These are phyloP conservation scores for Ephydatia muelleri DNA, from an alignment of 37 sponge, comb jelly and placozoan species.

Conservation along the genomic window DNA sequence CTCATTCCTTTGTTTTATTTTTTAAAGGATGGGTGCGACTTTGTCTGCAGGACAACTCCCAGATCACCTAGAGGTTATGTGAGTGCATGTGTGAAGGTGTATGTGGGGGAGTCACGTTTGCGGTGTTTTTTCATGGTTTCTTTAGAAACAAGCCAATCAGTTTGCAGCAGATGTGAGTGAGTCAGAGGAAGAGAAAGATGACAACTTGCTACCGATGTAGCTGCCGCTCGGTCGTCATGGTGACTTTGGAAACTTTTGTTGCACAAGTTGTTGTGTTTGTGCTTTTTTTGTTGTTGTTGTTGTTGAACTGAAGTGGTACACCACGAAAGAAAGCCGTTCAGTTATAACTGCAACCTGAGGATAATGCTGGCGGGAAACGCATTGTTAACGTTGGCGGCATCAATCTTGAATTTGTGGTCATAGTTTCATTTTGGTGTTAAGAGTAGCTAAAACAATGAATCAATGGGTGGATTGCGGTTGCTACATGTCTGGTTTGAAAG, in stretches of 20 bases:
- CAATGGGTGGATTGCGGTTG: too few species aligned
- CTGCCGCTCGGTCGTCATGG: not conserved
- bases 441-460: too few species aligned
- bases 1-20: not conserved
- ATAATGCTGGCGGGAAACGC: too few species aligned
- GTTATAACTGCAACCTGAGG: too few species aligned
- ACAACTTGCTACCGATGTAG: conserved; percentile 78
- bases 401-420: too few species aligned
- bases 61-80: conserved; percentile 26
- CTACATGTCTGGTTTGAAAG: too few species aligned
- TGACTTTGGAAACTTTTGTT: conserved; percentile 8
- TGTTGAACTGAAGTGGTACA: too few species aligned
- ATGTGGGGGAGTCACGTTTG: not conserved
- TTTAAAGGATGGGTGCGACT: conserved; percentile 85
- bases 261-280: not conserved
- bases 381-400: too few species aligned
- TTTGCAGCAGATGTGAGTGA: conserved; percentile 69
- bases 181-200: conserved; percentile 69
- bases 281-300: too few species aligned
- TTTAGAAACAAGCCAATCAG: conserved; percentile 40
- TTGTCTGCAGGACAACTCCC: conserved; percentile 60
- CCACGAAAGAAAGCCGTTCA: too few species aligned
- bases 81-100: too few species aligned
- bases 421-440: too few species aligned
- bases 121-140: not conserved